Evolutionary conservation across 2,797 vertebrate genomes (phyloP), one percentile per base, ranked within the genome.

Genomic region (Protonibea diacanthus): DNA sequence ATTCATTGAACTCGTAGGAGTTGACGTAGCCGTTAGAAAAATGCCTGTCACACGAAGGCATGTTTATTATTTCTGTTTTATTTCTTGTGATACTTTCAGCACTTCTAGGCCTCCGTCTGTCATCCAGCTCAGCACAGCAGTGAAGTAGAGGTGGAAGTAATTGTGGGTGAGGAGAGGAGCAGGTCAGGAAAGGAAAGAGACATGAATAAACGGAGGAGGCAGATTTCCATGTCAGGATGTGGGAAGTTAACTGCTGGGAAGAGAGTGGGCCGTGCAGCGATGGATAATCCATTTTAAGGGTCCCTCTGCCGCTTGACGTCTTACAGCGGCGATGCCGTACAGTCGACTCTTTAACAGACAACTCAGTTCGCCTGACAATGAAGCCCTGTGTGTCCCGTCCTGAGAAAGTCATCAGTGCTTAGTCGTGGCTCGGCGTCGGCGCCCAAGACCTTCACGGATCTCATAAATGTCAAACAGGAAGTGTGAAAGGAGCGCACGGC

Each of bases 221-320:
- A 63, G 74, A 83, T 77, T 80, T 75, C 23, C 33, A 66, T 68
- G 44, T 86, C 81, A 78, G 60, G 73, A 78, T 84, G 83, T 91
- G 69, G 90, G 78, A 84, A 51, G 81, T 74, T 25, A 71, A 60
- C 52, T 69, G 55, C 82, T 89, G 88, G 83, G 89, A 92, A 94
- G 78, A 88, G 91, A 91, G 92, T 90, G 92, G 92, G 93, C 85
- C 53, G 76, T 12, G 52, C 74, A 23, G 60, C 14, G 53, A 78
- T 52, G 75, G 60, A 49, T 83, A 82, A 87, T 88, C 85, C 76
- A 77, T 89, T 86, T 88, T 88, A 70, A 78, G 72, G 64, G 71
- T 83, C 57, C 25, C 10, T 42, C 56, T 44, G 58, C 57, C 57
- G 53, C 42, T 47, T 27, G 25, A 53, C 10, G 20, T 27, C 21